A percentile compares a stretch with the other conserved stretches of the same genome.
phyloP scores from a whole-genome alignment of 92 coral and sea anemone species.

The Siderastrea siderea region DNA sequence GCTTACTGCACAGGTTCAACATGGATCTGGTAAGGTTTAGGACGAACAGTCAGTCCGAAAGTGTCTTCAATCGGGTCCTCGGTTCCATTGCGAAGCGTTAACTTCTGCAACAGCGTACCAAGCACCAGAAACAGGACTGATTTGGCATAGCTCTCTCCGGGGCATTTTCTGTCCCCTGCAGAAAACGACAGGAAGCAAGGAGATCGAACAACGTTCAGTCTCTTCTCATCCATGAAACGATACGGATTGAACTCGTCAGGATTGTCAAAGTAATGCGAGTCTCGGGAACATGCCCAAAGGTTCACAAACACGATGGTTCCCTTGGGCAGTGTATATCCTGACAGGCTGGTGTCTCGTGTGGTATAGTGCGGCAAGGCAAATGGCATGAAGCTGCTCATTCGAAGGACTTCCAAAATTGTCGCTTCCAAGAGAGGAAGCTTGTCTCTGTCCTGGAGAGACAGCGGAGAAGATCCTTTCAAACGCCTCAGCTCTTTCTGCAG shows the following conservation, averaged over 20 bases:
- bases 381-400: constrained; percentile 92
- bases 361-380: constrained; percentile 98
- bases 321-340: constrained; percentile 83
- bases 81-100: constrained; percentile 77
- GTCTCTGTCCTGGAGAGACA: constrained; percentile 81
- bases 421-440: constrained; percentile 95
- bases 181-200: constrained; percentile 89
- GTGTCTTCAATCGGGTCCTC: constrained; percentile 84
- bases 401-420: constrained; percentile 89
- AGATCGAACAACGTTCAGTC: constrained; percentile 74
- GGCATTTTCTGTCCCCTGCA: constrained; percentile 95
- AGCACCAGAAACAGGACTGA: constrained; percentile 84
- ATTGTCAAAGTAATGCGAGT: constrained; percentile 83
- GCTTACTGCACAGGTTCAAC: constrained; percentile 51
- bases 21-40: constrained; percentile 74
- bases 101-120: constrained; percentile 89
- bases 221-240: constrained; percentile 87
- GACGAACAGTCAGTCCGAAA: constrained; percentile 92
- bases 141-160: constrained; percentile 91
- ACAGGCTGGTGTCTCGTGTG: constrained; percentile 84
- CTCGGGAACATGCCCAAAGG: constrained; percentile 96
- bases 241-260: constrained; percentile 89
- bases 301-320: constrained; percentile 91
- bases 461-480: constrained; percentile 75
- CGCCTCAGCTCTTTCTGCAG: constrained; percentile 75